phyloP scores from a whole-genome alignment of 2,113 vertebrate species.

The Pseudopodoces humilis region DNA sequence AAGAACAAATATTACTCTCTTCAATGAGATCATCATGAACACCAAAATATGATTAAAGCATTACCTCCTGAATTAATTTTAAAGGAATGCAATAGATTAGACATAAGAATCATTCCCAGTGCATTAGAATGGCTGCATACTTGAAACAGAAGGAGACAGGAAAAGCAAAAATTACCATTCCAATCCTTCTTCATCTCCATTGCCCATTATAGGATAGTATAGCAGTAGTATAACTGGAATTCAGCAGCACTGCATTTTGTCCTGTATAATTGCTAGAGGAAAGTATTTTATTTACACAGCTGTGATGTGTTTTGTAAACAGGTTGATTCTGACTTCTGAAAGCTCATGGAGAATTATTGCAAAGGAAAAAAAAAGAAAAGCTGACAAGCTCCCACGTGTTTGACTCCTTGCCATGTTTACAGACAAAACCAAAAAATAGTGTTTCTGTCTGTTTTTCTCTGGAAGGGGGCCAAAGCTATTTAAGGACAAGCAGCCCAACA shows the following conservation, averaged over 20 bases:
- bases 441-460: not conserved
- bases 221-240: not conserved
- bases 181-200: not conserved
- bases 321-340: not conserved
- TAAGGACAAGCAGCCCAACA: not conserved
- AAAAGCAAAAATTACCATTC: not conserved
- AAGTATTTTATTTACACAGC: conserved; percentile 5
- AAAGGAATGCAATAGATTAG: not conserved
- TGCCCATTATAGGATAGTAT: not conserved
- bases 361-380: not conserved
- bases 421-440: not conserved
- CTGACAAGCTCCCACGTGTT: not conserved
- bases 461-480: not conserved
- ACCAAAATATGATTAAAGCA: not conserved
- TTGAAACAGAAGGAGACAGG: not conserved
- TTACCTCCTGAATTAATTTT: not conserved
- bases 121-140: not conserved
- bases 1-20: not conserved
- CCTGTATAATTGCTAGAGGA: not conserved
- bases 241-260: not conserved
- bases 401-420: not conserved
- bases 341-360: not conserved
- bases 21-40: not conserved
- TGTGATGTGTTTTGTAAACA: not conserved
- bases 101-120: not conserved